Evolutionary conservation across 2,113 vertebrate species (phyloP), one percentile per base, ranked within the genome.

Genomic region (Salvelinus namaycush): DNA sequence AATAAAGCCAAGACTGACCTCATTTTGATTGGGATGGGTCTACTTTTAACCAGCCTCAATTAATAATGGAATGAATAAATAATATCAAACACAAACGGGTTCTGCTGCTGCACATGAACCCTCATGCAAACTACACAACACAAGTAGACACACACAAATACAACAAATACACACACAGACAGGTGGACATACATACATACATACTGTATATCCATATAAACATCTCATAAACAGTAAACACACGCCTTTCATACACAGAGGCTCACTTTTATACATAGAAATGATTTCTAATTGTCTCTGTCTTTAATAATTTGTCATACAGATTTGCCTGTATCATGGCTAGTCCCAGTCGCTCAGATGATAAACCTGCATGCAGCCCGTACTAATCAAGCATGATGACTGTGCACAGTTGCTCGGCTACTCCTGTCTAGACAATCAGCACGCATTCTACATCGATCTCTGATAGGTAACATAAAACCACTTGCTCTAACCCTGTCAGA

Each of bases 51-150:
- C 84, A 80, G 79, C 88, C 88, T 51, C 67, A 79, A 89, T 90
- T 93, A 93, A 93, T 90, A 91, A 91, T 81, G 83, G 84, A 87
- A 85, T 87, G 88, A 87, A 89, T 91, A 90, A 93, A 91, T 89
- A 91, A 83, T 86, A 74, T 67, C 70, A 85, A 86, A 80, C 75
- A 77, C 39, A 39, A 39, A 77, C 68, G n/a, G 1, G 16, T 18
- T 54, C 51, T 62, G 59, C 20, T n/a, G 16, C 59, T 62, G 7
- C 20, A 62, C 5, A 22, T 24, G n/a, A 13, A 62, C n/a, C 2
- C 59, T 9, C 20, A 54, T 29, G 57, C 67, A 24, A 64, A 20
- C 62, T 44, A 44, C 9, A 44, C 9, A 11, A 44, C 9, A 62
- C 29, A 24, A 65, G 59, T 44, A 12, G 9, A 68, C 70, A 26